phyloP scores from a whole-genome alignment of 1,140 invertebrate genomes.

The Trichonephila clavipes region DNA sequence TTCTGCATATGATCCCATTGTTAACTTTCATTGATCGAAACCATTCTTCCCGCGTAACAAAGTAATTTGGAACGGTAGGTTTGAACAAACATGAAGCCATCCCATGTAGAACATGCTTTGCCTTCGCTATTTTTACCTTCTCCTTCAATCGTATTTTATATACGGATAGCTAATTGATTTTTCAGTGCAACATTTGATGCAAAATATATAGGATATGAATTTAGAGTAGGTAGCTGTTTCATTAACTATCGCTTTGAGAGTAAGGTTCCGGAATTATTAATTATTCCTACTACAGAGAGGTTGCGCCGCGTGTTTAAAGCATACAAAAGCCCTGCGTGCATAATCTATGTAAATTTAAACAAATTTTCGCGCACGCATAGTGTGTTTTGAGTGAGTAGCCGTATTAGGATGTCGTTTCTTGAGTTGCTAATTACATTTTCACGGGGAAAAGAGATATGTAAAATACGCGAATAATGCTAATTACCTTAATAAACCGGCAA shows the following conservation, averaged over 20 bases:
- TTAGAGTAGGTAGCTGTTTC: constrained; percentile 68
- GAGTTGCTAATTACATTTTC: constrained; percentile 76
- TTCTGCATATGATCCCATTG: constrained; percentile 55
- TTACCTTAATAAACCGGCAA: constrained; percentile 76
- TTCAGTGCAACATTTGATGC: constrained; percentile 65
- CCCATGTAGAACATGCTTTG: constrained; percentile 17
- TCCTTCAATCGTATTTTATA: constrained; percentile 5
- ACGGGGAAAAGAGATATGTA: constrained; percentile 74
- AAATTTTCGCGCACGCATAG: constrained; percentile 66
- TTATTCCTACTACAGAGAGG: constrained; percentile 59
- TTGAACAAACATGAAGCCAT: constrained; percentile 54
- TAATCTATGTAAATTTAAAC: constrained; percentile 76
- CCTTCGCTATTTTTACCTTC: constrained; percentile 14
- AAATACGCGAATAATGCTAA: constrained; percentile 76
- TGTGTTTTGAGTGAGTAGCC: constrained; percentile 61
- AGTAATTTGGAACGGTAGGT: constrained; percentile 32
- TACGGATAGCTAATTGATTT: constrained; percentile 72
- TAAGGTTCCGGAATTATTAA: constrained; percentile 71
- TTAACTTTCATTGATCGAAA: constrained; percentile 49
- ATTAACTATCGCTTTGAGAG: constrained; percentile 75
- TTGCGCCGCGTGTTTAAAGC: constrained; percentile 62
- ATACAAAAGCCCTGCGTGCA: constrained; percentile 71
- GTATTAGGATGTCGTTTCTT: constrained; percentile 73
- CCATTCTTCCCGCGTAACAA: constrained; percentile 24
- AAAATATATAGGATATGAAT: constrained; percentile 72